phyloP scores from a whole-genome alignment of 2,797 vertebrate species.

The Pipistrellus nathusii region DNA sequence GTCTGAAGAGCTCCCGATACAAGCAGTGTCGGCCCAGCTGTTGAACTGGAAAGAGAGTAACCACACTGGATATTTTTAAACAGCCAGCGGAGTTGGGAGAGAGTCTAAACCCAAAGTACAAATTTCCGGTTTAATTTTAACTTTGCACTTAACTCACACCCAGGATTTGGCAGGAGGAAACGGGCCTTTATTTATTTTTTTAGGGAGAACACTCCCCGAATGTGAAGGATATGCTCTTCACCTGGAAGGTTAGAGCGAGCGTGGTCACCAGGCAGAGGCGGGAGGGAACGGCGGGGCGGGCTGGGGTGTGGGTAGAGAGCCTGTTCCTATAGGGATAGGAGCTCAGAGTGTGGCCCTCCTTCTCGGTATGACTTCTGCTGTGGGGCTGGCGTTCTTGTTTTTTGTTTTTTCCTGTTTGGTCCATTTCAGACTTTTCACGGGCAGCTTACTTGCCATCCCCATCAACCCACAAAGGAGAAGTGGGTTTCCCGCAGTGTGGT shows the following conservation, averaged over 20 bases:
- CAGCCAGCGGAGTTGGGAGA: conserved; percentile 41
- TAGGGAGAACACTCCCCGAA: conserved; percentile 42
- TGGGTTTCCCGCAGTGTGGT: background rate
- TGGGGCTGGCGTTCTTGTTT: background rate
- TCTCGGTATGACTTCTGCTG: background rate
- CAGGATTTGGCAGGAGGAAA: conserved; percentile 74
- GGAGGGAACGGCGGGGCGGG: background rate
- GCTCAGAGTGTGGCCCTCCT: fast-evolving
- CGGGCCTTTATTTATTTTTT: conserved; percentile 31
- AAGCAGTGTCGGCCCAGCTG: background rate
- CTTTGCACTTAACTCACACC: conserved; percentile 76
- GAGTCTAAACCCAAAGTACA: conserved; percentile 77
- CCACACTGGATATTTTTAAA: conserved; percentile 73
- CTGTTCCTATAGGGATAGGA: background rate
- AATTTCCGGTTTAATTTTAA: conserved; percentile 82
- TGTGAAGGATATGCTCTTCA: conserved; percentile 15
- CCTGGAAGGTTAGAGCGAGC: background rate
- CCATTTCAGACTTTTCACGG: background rate
- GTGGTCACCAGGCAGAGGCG: background rate
- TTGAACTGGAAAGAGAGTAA: conserved; percentile 1
- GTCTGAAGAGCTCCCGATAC: background rate
- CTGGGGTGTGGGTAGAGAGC: background rate
- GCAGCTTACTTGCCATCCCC: background rate
- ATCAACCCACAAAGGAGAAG: background rate
- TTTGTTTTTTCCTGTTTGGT: background rate